Evolutionary conservation across 2,797 vertebrate species (phyloP).

Genomic region (Remorina albescens): DNA sequence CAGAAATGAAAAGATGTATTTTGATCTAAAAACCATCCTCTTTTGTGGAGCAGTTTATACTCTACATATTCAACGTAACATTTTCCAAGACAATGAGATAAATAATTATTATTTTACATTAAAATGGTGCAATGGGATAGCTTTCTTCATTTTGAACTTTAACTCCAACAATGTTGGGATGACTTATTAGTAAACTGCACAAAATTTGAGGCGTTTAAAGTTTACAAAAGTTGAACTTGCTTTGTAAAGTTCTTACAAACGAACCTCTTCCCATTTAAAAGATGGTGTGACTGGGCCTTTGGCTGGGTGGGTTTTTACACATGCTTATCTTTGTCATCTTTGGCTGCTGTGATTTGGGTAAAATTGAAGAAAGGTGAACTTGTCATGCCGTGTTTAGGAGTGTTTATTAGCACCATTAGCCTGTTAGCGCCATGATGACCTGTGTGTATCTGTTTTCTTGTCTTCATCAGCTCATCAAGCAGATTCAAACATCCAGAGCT

Average conservation of each 20-base stretch:
- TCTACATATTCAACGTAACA: neutral
- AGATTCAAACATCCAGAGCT: slow-evolving; percentile 37
- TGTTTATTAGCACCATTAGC: slow-evolving; percentile 7
- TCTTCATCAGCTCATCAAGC: slow-evolving; percentile 19
- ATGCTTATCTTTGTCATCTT: neutral
- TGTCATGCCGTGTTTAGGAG: neutral
- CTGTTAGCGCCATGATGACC: slow-evolving; percentile 15
- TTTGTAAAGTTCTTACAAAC: neutral
- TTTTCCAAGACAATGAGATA: neutral
- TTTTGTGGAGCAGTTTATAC: neutral
- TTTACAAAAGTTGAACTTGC: neutral
- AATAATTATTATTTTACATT: neutral
- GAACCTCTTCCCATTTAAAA: neutral
- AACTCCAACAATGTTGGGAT: accelerated
- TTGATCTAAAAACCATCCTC: no score
- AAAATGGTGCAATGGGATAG: neutral
- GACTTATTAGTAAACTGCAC: neutral
- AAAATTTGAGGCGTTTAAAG: neutral
- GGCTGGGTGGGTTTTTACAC: neutral
- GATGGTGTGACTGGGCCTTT: slow-evolving; percentile 13
- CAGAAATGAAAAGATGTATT: neutral
- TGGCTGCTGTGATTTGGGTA: neutral
- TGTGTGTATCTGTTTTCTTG: slow-evolving; percentile 44
- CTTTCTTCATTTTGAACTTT: neutral
- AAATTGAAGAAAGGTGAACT: neutral